Percentiles rank a stretch among this genome's conserved stretches.
Evolutionary conservation across 2,797 vertebrate genomes (phyloP).

Genomic region (Spinus pinus): DNA sequence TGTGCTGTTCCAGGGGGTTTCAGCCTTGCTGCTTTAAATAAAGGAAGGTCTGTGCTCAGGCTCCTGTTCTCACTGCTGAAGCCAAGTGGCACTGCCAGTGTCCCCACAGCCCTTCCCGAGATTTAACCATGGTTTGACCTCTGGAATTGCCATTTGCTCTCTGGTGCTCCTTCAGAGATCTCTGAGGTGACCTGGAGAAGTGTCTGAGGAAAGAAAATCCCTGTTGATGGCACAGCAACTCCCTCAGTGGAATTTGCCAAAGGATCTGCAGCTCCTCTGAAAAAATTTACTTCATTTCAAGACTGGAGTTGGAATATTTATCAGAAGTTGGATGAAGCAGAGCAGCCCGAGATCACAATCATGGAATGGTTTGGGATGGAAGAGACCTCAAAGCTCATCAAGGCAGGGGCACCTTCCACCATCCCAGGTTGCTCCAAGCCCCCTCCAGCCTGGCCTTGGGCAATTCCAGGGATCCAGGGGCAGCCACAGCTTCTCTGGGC

Average conservation of each 20-base stretch:
- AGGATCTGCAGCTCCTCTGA: not conserved
- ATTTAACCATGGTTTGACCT: not conserved
- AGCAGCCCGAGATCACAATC: not conserved
- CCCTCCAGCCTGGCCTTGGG: accelerated
- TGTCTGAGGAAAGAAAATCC: not conserved
- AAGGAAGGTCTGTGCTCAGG: not conserved
- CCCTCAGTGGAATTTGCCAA: not conserved
- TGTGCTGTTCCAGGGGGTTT: not conserved
- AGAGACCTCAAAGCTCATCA: not conserved
- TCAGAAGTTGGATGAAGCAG: not conserved
- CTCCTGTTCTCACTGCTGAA: not conserved
- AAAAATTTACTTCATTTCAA: not conserved
- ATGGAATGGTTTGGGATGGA: not conserved
- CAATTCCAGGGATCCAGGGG: not conserved
- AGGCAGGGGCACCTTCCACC: not conserved
- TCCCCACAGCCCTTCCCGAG: not conserved
- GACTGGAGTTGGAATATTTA: not conserved
- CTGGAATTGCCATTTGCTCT: not conserved
- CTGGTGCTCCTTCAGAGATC: not conserved
- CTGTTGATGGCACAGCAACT: accelerated
- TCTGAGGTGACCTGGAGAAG: not conserved
- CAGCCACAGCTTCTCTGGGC: not conserved
- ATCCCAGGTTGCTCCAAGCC: not conserved
- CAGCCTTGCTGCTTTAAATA: not conserved
- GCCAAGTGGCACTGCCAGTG: not conserved